Base-by-base conservation (phyloP, 2,113 vertebrate genomes). In the Arvicanthis niloticus region DNA sequence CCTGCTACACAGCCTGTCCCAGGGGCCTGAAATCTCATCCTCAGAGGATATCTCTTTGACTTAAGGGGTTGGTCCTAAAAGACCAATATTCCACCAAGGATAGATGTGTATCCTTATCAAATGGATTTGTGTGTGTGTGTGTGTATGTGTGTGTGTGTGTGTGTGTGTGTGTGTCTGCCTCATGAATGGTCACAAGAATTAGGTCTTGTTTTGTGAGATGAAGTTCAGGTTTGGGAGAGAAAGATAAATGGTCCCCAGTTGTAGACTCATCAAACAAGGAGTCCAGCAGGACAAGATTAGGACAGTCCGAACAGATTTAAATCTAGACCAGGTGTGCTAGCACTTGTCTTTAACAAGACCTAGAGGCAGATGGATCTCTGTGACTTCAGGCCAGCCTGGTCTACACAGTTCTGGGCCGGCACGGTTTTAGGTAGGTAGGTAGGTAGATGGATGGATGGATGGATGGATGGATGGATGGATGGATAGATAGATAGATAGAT, bases 381-480 rank as follows among this genome's bases (percentile, higher is more conserved):
- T 19, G 60, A 65, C 26, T 67, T 86, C 40, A 48, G 60, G 60
- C 6, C 42, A 87, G 42, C 42, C 5, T 87, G 31, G 9, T 48
- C 10, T 34, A 68, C 81, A 65, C 31, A 85, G 81, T 85, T 85
- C 26, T 42, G 15, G 26, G 24, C 26, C 58, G 31, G 24, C 24
- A 26, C 42, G 58, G 1, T 45, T 84, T 84, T 10, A 84, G 6
- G 11, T 51, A 48, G 45, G 29, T 48, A 42, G 9, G 5, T 31
- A 29, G 17, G 26, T 60, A 21, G 40, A n/a, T 6, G 12, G 51
- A 37, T 11, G 3, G 51, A 12, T 11, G 9, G 29, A 34, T 7
- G 24, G 51, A n/a, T 7, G 24, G 9, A 22, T 22, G 13, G 1
- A 11, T 10, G 40, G 2, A 11, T n/a, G 7, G 15, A 31, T n/a